Evolutionary conservation across 2,797 vertebrate genomes (phyloP), one percentile per base, ranked within the genome.

Genomic region (Ctenopoma kingsleyae): DNA sequence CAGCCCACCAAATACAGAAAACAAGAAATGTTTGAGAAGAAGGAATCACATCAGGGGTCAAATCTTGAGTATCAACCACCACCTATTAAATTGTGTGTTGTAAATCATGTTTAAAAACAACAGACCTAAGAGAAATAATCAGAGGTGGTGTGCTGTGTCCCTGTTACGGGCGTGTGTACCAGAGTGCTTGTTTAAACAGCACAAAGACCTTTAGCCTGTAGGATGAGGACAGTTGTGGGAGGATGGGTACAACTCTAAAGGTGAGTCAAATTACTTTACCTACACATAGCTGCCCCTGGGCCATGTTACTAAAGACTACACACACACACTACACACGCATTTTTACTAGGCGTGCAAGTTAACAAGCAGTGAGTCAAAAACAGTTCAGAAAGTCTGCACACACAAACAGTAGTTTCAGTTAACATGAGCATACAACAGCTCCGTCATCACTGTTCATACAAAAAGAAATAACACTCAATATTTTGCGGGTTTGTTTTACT

Each of bases 151-250:
- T 77, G 74, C 71, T 49, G 67, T 82, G 76, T 71, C 47, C 25
- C 22, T 40, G 50, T 77, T 73, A 40, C 43, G 41, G 76, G 76
- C 25, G 58, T 67, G 52, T 67, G 58, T 61, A 74, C 78, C 63
- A 48, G 40, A 70, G 57, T 12, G 65, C 61, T 77, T 87, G 84
- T 89, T 91, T 83, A 85, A 90, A 92, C 83, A 89, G 75, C n/a
- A 40, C 62, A 46, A 79, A 76, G 88, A 90, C 89, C 92, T 93
- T 92, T 93, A 91, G 65, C 80, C 86, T 3, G 12, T 44, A 77
- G 63, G 48, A 55, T 54, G 73, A 69, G 44, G 51, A 65, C 22
- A n/a, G 53, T 70, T 67, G 51, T 32, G 3, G 68, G 68, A 77
- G 75, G 67, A 79, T 54, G 67, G 74, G 76, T 83, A 57, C 68